Evolutionary conservation across 1,140 invertebrate genomes (phyloP).

Genomic region (Habropoda laboriosa): DNA sequence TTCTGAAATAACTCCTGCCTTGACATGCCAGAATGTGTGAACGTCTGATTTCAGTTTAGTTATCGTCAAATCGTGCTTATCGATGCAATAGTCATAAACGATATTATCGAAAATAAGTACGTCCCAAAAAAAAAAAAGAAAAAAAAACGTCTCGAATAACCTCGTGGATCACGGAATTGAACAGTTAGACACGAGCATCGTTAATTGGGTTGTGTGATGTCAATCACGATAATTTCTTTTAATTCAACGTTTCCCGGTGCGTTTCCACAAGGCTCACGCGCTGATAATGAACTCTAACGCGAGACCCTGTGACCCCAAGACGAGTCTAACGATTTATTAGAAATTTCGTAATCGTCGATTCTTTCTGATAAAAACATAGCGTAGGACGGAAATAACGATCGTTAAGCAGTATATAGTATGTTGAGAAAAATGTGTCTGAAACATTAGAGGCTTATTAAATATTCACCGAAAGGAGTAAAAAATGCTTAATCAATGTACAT

Average conservation of each 20-base stretch:
- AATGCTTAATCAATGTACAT: too few relatives aligned
- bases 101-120: not conserved
- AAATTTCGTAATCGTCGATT: conserved; percentile 21
- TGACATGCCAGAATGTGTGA: not conserved
- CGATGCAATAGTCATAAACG: not conserved
- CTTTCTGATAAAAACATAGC: too few relatives aligned
- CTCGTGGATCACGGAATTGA: not conserved
- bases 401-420: not conserved
- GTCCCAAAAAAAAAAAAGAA: too few relatives aligned
- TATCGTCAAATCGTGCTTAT: not conserved
- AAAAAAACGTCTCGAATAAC: not conserved
- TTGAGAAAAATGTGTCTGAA: too few relatives aligned
- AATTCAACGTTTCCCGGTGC: not conserved
- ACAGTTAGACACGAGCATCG: not conserved
- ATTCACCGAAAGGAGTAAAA: too few relatives aligned
- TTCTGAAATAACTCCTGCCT: not conserved
- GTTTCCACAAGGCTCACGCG: conserved; percentile 3
- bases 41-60: not conserved
- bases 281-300: conserved; percentile 55
- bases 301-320: conserved; percentile 13
- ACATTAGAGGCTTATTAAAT: too few relatives aligned
- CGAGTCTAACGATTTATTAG: conserved; percentile 18
- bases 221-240: not conserved
- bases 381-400: too few relatives aligned
- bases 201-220: not conserved